Evolutionary conservation across 2,113 vertebrate genomes (phyloP).

Genomic region (cat (Felis catus)): DNA sequence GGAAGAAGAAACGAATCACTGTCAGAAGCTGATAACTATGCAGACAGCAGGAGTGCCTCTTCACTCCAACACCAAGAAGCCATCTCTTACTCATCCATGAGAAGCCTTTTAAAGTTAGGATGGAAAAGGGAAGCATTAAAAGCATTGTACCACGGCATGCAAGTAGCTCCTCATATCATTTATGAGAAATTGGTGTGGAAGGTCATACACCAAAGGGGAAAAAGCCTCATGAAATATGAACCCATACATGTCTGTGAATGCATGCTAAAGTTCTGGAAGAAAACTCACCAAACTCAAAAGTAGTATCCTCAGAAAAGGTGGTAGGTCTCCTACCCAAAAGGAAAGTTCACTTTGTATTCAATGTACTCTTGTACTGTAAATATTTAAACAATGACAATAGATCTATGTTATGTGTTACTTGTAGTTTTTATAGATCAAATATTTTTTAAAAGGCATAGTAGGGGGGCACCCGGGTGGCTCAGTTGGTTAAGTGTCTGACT

Average conservation of each 20-base stretch:
- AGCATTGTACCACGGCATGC: not conserved
- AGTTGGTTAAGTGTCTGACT: too few species aligned
- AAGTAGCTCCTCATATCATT: not conserved
- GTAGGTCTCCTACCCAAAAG: not conserved
- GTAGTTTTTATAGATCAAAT: not conserved
- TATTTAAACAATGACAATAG: not conserved
- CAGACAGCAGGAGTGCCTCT: not conserved
- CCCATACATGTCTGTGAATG: not conserved
- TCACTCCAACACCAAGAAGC: not conserved
- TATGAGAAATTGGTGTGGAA: not conserved
- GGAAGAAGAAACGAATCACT: not conserved
- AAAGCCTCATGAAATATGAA: not conserved
- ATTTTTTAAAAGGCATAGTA: not conserved
- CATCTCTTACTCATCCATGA: not conserved
- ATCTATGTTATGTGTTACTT: not conserved
- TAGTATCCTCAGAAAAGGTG: not conserved
- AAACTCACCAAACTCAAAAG: slow-evolving; percentile 15
- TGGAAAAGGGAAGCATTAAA: not conserved
- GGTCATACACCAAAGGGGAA: not conserved
- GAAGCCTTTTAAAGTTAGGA: not conserved
- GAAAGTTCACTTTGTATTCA: not conserved
- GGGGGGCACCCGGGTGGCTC: too few species aligned
- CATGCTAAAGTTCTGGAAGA: slow-evolving; percentile 4
- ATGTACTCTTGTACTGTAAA: not conserved
- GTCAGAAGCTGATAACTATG: not conserved